These are phyloP conservation scores for Ariopsis seemanni DNA, from an alignment of 2,113 vertebrate species.

Conservation along the genomic window DNA sequence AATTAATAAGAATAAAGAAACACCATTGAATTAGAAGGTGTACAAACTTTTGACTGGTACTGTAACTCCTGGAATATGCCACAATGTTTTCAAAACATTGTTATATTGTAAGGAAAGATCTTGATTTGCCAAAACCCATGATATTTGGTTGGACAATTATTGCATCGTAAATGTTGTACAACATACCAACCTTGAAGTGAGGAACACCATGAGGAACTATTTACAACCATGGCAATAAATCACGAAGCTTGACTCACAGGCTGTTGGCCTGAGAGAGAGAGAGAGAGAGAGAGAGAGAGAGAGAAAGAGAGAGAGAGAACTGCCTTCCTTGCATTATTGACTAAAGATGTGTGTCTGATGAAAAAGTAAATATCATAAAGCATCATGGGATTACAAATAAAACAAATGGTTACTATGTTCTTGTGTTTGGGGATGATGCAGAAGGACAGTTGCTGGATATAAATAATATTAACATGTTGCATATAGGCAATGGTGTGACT, in stretches of 20 bases:
- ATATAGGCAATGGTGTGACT: neutral
- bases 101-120: neutral
- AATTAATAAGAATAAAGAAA: too few species aligned
- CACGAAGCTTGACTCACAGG: conserved; percentile 6
- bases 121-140: neutral
- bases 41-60: too few species aligned
- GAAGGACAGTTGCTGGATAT: neutral
- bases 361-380: conserved; percentile 6
- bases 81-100: neutral
- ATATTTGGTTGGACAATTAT: conserved; percentile 8
- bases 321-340: neutral
- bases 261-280: neutral
- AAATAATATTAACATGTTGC: neutral
- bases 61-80: neutral
- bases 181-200: neutral
- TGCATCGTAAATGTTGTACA: conserved; percentile 10
- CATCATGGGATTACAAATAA: neutral
- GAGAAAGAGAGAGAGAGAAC: neutral
- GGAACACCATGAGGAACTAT: conserved; percentile 13
- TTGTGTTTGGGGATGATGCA: neutral
- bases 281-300: neutral
- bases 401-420: neutral
- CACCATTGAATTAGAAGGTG: too few species aligned
- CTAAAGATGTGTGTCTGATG: conserved; percentile 2
- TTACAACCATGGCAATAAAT: conserved; percentile 17